Evolutionary conservation across 2,888 invertebrate genomes (phyloP).

Genomic region (Erpobdella octoculata): DNA sequence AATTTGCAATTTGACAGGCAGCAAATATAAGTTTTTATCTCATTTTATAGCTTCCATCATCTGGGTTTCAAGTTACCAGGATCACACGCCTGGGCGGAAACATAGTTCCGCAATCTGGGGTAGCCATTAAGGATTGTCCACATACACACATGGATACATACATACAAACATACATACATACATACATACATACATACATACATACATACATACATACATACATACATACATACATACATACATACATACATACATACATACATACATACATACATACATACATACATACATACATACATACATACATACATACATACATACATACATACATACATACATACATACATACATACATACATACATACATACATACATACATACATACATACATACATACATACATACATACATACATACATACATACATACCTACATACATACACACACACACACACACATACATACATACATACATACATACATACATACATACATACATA

Average conservation of each 20-base stretch:
- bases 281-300: slow-evolving; percentile 21
- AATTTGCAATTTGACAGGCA: too few relatives aligned
- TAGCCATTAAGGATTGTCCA: too few relatives aligned
- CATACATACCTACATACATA: too few relatives aligned
- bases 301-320: slow-evolving; percentile 21
- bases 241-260: slow-evolving; percentile 1
- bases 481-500: neutral
- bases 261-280: neutral
- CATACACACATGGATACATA: too few relatives aligned
- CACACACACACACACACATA: neutral
- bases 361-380: slow-evolving; percentile 25
- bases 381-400: slow-evolving; percentile 26
- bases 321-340: slow-evolving; percentile 16
- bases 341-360: slow-evolving; percentile 3
- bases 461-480: neutral
- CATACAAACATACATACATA: neutral
- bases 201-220: slow-evolving; percentile 1
- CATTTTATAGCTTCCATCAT: neutral
- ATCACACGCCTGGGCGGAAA: too few relatives aligned
- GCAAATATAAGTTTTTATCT: too few relatives aligned
- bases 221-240: neutral
- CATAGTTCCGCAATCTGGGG: too few relatives aligned
- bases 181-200: slow-evolving; percentile 1
- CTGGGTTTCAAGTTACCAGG: too few relatives aligned
- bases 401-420: slow-evolving; percentile 15